Evolutionary conservation across 2,888 invertebrate species (phyloP), one percentile per base, ranked within the genome.

Genomic region (Cylindroiulus punctatus): DNA sequence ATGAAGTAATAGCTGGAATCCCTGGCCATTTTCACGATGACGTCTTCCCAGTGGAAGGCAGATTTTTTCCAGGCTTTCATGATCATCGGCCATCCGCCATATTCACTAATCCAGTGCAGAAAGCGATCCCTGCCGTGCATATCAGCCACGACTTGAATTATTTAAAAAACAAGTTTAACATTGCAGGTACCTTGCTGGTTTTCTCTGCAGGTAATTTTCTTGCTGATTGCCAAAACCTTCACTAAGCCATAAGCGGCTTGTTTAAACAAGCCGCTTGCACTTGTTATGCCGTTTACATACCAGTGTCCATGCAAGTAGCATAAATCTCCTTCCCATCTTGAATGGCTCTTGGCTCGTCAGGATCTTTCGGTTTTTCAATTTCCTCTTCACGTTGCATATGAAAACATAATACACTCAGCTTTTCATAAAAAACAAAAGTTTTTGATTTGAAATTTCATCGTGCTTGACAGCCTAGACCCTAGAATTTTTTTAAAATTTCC

Each of bases 31-130:
- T 42, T 44, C 26, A 86, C 81, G 52, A 84, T 83, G 10, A 52
- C 47, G 36, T 86, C 84, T 86, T 86, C n/a, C 86, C 86, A 86
- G 36, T 84, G 36, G n/a, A 86, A 86, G 40, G 44, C 40, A n/a
- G 86, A 52, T 26, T 89, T 88, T n/a, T 85, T 40, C 89, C 90
- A 90, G 1, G 36, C 19, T 42, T 81, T 84, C 88, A 52, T 52
- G 76, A 86, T 86, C 85, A 90, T 88, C 10, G 90, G 90, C 90
- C 90, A 90, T 14, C 90, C 87, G 17, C 89, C 89, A 47, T 47
- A 83, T n/a, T 57, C 85, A 10, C 47, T 42, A 8, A 87, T 8
- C 87, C 87, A 87, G 14, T 47, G 19, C 36, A 82, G 26, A 22
- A 87, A 85, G 0, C 65, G 47, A 26, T 52, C 82, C n/a, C 19